Evolutionary conservation across 2,113 vertebrate genomes (phyloP).

Genomic region (Pionites leucogaster): DNA sequence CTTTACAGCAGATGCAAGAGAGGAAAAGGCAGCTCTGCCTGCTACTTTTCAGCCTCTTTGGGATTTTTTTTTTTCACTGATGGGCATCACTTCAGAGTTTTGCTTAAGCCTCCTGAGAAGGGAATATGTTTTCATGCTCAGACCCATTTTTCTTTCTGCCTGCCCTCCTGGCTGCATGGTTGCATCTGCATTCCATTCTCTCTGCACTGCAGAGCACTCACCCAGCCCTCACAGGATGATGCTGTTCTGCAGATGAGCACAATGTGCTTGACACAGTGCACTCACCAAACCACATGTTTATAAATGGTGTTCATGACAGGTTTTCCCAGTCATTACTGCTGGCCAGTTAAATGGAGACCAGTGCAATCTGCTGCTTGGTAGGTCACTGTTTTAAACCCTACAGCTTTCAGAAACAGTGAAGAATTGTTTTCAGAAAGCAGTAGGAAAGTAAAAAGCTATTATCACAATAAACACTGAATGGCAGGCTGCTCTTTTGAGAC

Average conservation of each 20-base stretch:
- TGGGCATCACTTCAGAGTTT: neutral
- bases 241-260: neutral
- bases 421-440: neutral
- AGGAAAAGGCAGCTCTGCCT: neutral
- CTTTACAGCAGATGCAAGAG: neutral
- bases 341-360: neutral
- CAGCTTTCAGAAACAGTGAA: neutral
- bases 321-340: neutral
- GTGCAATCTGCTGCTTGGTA: neutral
- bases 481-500: neutral
- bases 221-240: neutral
- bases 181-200: accelerated
- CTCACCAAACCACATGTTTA: neutral
- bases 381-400: neutral
- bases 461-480: neutral
- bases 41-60: neutral
- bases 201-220: neutral
- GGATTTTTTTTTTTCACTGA: neutral
- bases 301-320: neutral
- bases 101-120: neutral
- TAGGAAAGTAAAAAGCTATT: constrained; percentile 3
- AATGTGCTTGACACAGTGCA: neutral
- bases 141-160: neutral
- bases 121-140: neutral
- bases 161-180: neutral